These are phyloP conservation scores for Trichosurus vulpecula DNA, from an alignment of 2,797 vertebrate genomes.

Conservation along the genomic window DNA sequence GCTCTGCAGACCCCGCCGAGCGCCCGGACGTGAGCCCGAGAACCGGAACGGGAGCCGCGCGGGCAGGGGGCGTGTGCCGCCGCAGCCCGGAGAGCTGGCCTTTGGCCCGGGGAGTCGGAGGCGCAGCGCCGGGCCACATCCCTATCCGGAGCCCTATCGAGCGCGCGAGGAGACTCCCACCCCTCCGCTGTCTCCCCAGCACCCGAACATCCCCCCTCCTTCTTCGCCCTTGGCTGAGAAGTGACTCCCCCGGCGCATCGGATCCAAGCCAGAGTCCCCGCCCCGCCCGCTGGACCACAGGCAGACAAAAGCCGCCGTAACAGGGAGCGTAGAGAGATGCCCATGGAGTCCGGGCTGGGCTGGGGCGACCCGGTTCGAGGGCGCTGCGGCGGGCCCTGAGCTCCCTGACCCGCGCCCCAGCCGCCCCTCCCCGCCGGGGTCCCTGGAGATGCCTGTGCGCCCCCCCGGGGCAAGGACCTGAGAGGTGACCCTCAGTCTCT, in stretches of 20 bases:
- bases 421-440: background rate
- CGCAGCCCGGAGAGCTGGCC: background rate
- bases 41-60: background rate
- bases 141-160: too few relatives aligned
- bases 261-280: background rate
- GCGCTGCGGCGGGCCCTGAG: slow-evolving; percentile 35
- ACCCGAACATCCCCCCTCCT: too few relatives aligned
- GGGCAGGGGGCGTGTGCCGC: slow-evolving; percentile 33
- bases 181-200: too few relatives aligned
- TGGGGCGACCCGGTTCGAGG: slow-evolving; percentile 33
- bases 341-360: background rate
- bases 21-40: background rate
- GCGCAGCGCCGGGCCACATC: slow-evolving; percentile 43
- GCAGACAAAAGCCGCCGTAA: background rate
- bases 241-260: too few relatives aligned
- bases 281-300: background rate
- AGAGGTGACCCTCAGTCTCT: background rate
- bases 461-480: background rate
- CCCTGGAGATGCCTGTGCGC: background rate
- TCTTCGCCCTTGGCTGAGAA: too few relatives aligned
- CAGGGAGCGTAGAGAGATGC: background rate
- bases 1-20: background rate
- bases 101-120: slow-evolving; percentile 8
- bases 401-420: slow-evolving; percentile 67
- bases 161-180: too few relatives aligned